Evolutionary conservation across 2,888 invertebrate species (phyloP), one percentile per base, ranked within the genome.

Genomic region (Biston stratarius): DNA sequence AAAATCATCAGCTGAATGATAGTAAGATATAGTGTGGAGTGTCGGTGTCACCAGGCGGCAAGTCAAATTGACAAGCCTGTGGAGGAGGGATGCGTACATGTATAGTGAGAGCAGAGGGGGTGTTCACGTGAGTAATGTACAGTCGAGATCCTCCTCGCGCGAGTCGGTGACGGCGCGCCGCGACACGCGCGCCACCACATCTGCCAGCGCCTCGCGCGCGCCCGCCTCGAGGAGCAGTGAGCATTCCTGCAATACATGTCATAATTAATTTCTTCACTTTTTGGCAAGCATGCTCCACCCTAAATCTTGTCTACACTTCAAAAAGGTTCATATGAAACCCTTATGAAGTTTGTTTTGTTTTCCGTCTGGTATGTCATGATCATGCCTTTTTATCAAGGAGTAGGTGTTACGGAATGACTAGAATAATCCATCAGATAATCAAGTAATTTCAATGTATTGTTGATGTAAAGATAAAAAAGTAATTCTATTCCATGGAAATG

Each of bases 101-200:
- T 38, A 42, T 10, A 7, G 42, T 24, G 55, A 6, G 15, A 1
- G 8, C 24, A 14, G 38, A 24, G 59, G 57, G 61, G 47, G 52
- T 44, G 77, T 72, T 97, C 96, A 98, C 89, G 96, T 96, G 90
- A 98, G 95, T 85, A 99, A 94, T 64, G 99, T 99, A 86, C 98
- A 97, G 89, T 99, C 99, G 72, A 99, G 95, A 86, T 99, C 98
- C 83, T 98, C 98, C 88, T 98, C 97, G 86, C 97, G 97, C 74
- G 97, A 97, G 85, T 97, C 97, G 82, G 97, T 97, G 45, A 45
- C 33, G 45, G 95, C 95, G 91, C 98, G 98, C 70, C 97, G 96
- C 83, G 98, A 93, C 71, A 98, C 97, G 94, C 98, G 98, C 82
- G 96, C 96, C 75, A 98, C 97, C 69, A 98, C 98, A 88, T 99